Percentiles rank a stretch among this genome's conserved stretches.
Evolutionary conservation across 2,888 invertebrate species (phyloP).

Genomic region (Sarcophaga subvicina): DNA sequence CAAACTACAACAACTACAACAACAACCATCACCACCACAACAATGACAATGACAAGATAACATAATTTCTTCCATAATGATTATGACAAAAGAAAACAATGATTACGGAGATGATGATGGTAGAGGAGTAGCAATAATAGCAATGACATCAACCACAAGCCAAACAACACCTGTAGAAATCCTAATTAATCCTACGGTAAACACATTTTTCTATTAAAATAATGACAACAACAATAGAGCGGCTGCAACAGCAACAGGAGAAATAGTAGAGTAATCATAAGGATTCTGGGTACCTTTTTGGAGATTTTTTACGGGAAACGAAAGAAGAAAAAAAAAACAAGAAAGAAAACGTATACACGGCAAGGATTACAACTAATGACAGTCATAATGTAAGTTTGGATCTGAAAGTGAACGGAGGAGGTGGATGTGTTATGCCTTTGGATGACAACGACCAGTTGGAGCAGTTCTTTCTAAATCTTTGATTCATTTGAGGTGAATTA

Average conservation of each 20-base stretch:
- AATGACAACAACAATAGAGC: slow-evolving; percentile 24
- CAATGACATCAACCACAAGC: slow-evolving; percentile 63
- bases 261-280: background rate
- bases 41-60: background rate
- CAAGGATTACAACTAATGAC: slow-evolving; percentile 52
- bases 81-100: background rate
- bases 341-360: background rate
- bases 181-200: slow-evolving; percentile 66
- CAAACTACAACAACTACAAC: background rate
- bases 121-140: slow-evolving; percentile 26
- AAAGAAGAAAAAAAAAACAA: background rate
- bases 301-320: background rate
- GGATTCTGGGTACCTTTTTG: background rate
- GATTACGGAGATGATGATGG: slow-evolving; percentile 13
- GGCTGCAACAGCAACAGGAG: no score
- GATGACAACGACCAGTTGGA: background rate
- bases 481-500: no score
- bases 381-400: slow-evolving; percentile 25
- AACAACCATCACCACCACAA: background rate
- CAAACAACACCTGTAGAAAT: slow-evolving; percentile 67
- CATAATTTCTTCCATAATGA: background rate
- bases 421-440: background rate
- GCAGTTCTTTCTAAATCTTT: no score
- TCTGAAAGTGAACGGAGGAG: slow-evolving; percentile 3
- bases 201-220: slow-evolving; percentile 45